Evolutionary conservation across 2,797 vertebrate genomes (phyloP), one percentile per base, ranked within the genome.

Genomic region (Pantherophis alleghaniensis): DNA sequence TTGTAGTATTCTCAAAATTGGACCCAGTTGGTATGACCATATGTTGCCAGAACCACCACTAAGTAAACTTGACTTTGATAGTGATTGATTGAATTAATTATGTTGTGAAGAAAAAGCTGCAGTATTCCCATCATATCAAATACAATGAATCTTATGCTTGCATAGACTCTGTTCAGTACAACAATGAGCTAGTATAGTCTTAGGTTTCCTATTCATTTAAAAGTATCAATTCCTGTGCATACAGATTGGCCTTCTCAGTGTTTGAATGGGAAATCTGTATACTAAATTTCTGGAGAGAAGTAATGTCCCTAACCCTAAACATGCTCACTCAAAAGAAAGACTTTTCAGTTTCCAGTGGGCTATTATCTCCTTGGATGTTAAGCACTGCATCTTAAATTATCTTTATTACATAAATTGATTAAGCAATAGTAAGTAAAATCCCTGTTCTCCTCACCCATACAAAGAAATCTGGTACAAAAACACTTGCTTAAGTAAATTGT

Each of bases 381-480:
- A 22, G 9, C 18, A 74, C 63, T 90, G 63, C 47, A 74, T 20
- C n/a, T 22, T 90, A 74, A 79, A 87, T 56, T n/a, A 51, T 57
- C 86, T 5, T 79, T 53, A 28, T 3, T 83, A 28, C 11, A 90
- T 56, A 56, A 63, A 83, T 22, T 63, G n/a, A 88, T 91, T 53
- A 14, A 4, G 24, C 16, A 66, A 88, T 51, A 88, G 24, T 63
- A 28, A 7, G 6, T 26, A 47, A 56, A 57, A 60, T 92, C 55
- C 89, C 61, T 91, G 91, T 74, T 24, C 89, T 91, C 69, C 28
- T 90, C 56, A 42, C 16, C 32, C 7, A 37, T 22, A 42, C 1
- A 74, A 66, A 69, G 0, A 32, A 87, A 26, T 94, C 87, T 63
- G 92, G 37, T 83, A 57, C 55, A 94, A 96, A 91, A 47, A 32